Evolutionary conservation across 1,140 invertebrate species (phyloP).

Genomic region (Drosophila burlai): DNA sequence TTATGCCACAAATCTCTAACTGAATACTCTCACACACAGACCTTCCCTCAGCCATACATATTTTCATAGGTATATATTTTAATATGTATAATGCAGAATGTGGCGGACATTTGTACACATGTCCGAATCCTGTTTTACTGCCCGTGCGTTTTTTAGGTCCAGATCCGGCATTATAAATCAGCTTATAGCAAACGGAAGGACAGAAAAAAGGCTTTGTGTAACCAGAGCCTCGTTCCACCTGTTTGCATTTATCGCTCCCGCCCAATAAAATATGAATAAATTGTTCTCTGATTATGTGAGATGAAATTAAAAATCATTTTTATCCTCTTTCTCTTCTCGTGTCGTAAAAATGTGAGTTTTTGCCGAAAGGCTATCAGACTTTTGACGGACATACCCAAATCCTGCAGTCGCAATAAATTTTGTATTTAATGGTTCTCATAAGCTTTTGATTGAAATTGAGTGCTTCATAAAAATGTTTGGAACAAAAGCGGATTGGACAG

Average conservation of each 20-base stretch:
- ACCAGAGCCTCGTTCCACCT: conserved; percentile 2
- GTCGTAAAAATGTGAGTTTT: conserved; percentile 43
- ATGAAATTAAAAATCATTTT: conserved; percentile 58
- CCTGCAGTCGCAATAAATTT: not conserved
- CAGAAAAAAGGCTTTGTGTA: conserved; percentile 7
- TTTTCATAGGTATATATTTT: conserved; percentile 7
- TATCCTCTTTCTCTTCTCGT: not conserved
- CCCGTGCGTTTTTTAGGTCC: conserved; percentile 43
- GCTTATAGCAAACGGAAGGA: conserved; percentile 33
- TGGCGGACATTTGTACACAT: conserved; percentile 59
- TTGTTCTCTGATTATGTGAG: conserved; percentile 63
- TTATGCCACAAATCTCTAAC: conserved; percentile 53
- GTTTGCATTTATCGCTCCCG: conserved; percentile 46
- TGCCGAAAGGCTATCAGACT: conserved; percentile 23
- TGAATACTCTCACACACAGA: conserved; percentile 19
- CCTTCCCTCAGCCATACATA: conserved; percentile 10
- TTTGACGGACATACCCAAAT: conserved; percentile 13
- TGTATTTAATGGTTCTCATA: not conserved
- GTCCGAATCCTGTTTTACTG: conserved; percentile 56
- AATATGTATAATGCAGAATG: conserved; percentile 22
- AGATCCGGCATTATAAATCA: conserved; percentile 66
- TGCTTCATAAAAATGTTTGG: conserved; percentile 1
- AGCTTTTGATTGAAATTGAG: conserved; percentile 12
- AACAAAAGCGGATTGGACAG: not conserved
- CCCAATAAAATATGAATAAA: conserved; percentile 58